These are phyloP conservation scores for Corythoichthys haematopterus DNA, from an alignment of 2,113 vertebrate species.

Conservation along the genomic window DNA sequence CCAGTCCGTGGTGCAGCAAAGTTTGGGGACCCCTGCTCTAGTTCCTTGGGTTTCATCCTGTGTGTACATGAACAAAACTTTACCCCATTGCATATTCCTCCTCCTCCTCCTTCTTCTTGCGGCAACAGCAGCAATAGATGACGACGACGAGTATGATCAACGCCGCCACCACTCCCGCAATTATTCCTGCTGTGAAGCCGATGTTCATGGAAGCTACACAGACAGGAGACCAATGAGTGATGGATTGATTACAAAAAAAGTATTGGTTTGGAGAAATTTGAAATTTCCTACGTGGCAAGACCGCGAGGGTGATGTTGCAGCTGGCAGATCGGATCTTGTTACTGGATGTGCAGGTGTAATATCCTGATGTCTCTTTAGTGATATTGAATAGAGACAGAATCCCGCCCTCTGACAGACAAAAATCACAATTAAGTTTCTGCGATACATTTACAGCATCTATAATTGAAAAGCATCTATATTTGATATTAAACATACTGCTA, in stretches of 20 bases:
- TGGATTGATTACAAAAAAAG: neutral
- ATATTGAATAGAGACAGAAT: constrained; percentile 78
- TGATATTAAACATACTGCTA: constrained; percentile 41
- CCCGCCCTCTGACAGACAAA: constrained; percentile 50
- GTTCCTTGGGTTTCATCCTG: neutral
- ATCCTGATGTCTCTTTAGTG: constrained; percentile 76
- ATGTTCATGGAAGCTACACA: constrained; percentile 59
- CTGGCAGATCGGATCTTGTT: constrained; percentile 63
- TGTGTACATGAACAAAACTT: neutral
- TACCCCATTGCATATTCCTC: constrained; percentile 62
- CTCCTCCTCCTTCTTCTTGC: constrained; percentile 35
- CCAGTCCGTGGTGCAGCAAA: too few species aligned
- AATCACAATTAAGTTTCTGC: neutral
- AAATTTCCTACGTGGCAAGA: constrained; percentile 74
- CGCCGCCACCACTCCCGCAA: constrained; percentile 17
- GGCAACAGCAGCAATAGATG: constrained; percentile 56
- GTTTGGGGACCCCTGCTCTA: too few species aligned
- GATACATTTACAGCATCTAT: too few species aligned
- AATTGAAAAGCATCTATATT: too few species aligned
- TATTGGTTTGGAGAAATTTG: neutral
- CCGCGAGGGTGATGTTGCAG: constrained; percentile 81
- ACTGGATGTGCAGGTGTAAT: constrained; percentile 76
- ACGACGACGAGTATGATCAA: constrained; percentile 40
- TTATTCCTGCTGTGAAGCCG: constrained; percentile 51
- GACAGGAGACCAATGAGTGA: neutral